Base-by-base conservation (phyloP, 1,140 invertebrate species). In the Agrilus planipennis region DNA sequence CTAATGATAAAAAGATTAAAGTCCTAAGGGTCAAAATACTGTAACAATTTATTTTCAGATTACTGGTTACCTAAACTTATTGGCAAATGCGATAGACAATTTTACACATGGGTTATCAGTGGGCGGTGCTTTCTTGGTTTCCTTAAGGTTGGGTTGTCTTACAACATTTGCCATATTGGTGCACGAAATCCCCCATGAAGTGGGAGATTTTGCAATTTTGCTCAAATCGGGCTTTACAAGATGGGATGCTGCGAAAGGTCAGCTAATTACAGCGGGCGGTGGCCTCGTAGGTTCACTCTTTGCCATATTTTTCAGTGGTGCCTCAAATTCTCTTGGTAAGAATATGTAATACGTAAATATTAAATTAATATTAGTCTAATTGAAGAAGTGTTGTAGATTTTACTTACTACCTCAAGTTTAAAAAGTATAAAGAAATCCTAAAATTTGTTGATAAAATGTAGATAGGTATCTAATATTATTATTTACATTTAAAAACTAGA, bases 151-250 rank as follows among this genome's bases (percentile, higher is more conserved):
- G 28, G 94, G 94, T 5, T 55, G 85, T 3, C 67, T 96, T 3
- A 96, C 92, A 5, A 96, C 92, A 0, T 79, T 92, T 49, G 91
- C 92, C 32, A 97, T 97, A 49, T 64, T 92, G 64, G 73, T 93
- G n/a, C 93, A 97, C 57, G 92, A 97, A 68, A 89, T 98, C 47
- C 94, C 94, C 1, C 94, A 98, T 60, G 94, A 98, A 63, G 82
- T 98, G 19, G 92, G 90, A 0, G 93, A 98, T 63, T 97, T 97
- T 65, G 93, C 91, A 4, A 96, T 98, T 53, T 65, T 98, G n/a
- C 66, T 98, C n/a, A 81, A 75, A 47, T 85, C 84, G 35, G 87
- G 93, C 0, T 96, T 97, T 64, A 82, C 79, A 34, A 68, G 87
- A 46, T 93, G 88, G 86, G 82, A 90, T 54, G 93, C 93, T 9